Conservation (phyloP, 2,797 vertebrate species). For the Labroides dimidiatus region DNA sequence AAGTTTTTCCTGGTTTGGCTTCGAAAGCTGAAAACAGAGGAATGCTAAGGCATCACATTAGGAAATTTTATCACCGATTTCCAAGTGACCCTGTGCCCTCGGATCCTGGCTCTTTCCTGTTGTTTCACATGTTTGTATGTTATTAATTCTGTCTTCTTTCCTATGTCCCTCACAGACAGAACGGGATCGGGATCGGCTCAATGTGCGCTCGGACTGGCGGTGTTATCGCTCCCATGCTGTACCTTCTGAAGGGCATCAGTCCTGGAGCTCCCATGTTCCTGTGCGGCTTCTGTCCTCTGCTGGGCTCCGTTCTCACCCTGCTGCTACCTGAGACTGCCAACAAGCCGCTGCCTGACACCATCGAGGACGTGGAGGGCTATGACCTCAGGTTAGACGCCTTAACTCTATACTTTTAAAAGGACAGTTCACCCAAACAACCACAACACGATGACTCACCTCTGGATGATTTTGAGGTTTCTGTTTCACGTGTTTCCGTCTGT, state of each 20-base stretch:
- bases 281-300: conserved; percentile 76
- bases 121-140: too few species aligned
- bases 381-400: conserved; percentile 47
- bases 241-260: conserved; percentile 64
- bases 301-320: conserved; percentile 75
- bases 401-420: background rate
- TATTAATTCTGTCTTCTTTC: background rate
- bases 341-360: conserved; percentile 75
- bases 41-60: too few species aligned
- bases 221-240: conserved; percentile 75
- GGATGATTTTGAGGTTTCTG: background rate
- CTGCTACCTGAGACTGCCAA: conserved; percentile 78
- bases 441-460: background rate
- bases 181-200: conserved; percentile 78
- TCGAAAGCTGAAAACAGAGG: too few species aligned
- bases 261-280: conserved; percentile 77
- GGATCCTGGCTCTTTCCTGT: too few species aligned
- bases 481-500: conserved; percentile 1
- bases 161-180: conserved; percentile 69
- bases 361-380: conserved; percentile 70
- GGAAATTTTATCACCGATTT: too few species aligned
- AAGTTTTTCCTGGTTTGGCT: too few species aligned
- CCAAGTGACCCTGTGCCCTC: too few species aligned
- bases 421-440: background rate
- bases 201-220: conserved; percentile 80